Conservation (phyloP, 1,140 invertebrate species). For the Camponotus floridanus region DNA sequence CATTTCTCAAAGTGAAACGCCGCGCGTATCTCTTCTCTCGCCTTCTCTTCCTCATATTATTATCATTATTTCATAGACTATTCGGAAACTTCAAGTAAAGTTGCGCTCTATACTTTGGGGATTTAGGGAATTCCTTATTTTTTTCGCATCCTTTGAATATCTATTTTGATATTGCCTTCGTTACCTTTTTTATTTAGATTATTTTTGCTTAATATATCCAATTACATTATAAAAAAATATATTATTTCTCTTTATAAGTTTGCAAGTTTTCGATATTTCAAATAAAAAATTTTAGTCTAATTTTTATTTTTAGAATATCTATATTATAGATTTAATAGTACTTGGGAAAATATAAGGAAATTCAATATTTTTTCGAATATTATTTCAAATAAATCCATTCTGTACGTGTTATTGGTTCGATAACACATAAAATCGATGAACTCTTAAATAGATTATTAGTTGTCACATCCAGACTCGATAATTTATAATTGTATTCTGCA, state of each 20-base stretch:
- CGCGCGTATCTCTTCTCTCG: not conserved
- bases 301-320: not conserved
- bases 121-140: not conserved
- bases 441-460: not conserved
- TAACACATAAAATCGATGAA: not conserved
- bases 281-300: not conserved
- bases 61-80: slow-evolving; percentile 55
- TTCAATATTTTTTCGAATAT: not conserved
- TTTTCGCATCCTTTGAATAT: not conserved
- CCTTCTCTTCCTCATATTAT: slow-evolving; percentile 40
- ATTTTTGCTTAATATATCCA: not conserved
- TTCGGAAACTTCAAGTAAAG: slow-evolving; percentile 25
- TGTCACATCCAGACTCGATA: not conserved
- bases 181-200: no score
- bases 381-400: not conserved
- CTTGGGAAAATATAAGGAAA: not conserved
- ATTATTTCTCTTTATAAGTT: not conserved
- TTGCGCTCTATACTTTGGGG: slow-evolving; percentile 21
- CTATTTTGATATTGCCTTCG: not conserved
- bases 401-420: not conserved
- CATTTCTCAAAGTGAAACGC: slow-evolving; percentile 55
- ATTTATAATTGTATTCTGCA: not conserved
- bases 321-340: not conserved
- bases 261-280: not conserved
- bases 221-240: not conserved